Evolutionary conservation across 2,113 vertebrate species (phyloP).

Genomic region (Sebastes fasciatus): DNA sequence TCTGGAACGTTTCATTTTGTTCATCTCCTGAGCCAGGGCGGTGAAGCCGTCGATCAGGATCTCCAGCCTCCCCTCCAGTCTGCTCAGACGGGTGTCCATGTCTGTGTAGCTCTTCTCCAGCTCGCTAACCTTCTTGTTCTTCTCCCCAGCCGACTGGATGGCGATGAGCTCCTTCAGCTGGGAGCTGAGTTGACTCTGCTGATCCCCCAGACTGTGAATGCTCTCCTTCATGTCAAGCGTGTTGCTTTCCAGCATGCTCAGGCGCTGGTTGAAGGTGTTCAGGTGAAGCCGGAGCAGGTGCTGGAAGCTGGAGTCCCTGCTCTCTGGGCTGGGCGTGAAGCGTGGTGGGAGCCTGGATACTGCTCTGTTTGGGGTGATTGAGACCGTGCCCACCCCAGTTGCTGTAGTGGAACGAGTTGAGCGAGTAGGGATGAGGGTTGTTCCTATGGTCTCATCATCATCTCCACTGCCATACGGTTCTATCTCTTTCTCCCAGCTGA

Average conservation of each 20-base stretch:
- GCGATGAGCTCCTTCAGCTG: conserved; percentile 69
- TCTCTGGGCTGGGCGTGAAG: conserved; percentile 71
- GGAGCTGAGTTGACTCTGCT: conserved; percentile 69
- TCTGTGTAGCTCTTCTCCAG: conserved; percentile 73
- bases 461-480: conserved; percentile 60
- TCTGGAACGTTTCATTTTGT: conserved; percentile 76
- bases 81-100: conserved; percentile 73
- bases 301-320: conserved; percentile 71
- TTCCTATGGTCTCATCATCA: conserved; percentile 19
- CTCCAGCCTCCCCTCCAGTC: conserved; percentile 79
- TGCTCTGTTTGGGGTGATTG: conserved; percentile 33
- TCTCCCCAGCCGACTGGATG: conserved; percentile 46
- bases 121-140: conserved; percentile 55
- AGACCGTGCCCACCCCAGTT: not conserved
- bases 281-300: conserved; percentile 71
- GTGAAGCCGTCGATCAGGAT: conserved; percentile 84
- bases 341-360: conserved; percentile 52
- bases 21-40: conserved; percentile 80
- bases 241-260: conserved; percentile 82
- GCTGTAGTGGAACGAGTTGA: conserved; percentile 19
- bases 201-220: conserved; percentile 62
- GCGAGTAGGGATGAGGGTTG: conserved; percentile 32
- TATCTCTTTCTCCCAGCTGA: conserved; percentile 72
- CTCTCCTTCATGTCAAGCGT: conserved; percentile 80
- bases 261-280: conserved; percentile 79